Base-by-base conservation (phyloP, 2,888 invertebrate genomes). In the Norana najaformis region DNA sequence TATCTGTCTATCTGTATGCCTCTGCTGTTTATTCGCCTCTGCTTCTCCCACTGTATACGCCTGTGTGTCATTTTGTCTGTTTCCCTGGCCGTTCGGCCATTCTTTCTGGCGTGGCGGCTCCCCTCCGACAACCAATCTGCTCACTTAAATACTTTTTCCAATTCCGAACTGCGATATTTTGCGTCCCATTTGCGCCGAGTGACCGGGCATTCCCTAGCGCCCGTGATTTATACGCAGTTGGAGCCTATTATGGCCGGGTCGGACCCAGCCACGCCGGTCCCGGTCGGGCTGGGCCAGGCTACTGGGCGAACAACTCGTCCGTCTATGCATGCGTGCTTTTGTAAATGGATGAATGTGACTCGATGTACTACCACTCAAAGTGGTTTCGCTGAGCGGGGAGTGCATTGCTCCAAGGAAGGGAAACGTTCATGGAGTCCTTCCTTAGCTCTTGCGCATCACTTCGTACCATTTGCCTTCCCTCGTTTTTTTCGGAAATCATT, bases 131-230 rank as follows among this genome's bases (percentile, higher is more conserved):
- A 69, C 69, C 69, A 69, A 69, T 69, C n/a, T 69, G 69, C 69
- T 69, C 69, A 69, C 69, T 69, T 69, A 69, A 69, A 69, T 69
- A 69, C 69, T 69, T 69, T 69, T 69, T 69, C 69, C 69, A 69
- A 69, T 69, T 69, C n/a, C 69, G 8, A 69, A n/a, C 69, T 69
- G 69, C 69, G 69, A 69, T 69, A n/a, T 69, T n/a, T 69, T 11
- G 69, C 69, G n/a, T 69, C 69, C 69, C n/a, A 69, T n/a, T 69
- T 69, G n/a, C 69, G 69, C 11, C 20, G 47, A 47, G 47, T n/a
- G 69, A 69, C 11, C 69, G 69, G 11, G 30, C 69, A 69, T 69
- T 69, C 69, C n/a, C 30, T 69, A n/a, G 30, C 6, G 69, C 69
- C 69, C 2, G 30, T 69, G 69, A 69, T 69, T 69, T 69, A 69